Base-by-base conservation (phyloP, 2,888 invertebrate species). In the Seira ritae region DNA sequence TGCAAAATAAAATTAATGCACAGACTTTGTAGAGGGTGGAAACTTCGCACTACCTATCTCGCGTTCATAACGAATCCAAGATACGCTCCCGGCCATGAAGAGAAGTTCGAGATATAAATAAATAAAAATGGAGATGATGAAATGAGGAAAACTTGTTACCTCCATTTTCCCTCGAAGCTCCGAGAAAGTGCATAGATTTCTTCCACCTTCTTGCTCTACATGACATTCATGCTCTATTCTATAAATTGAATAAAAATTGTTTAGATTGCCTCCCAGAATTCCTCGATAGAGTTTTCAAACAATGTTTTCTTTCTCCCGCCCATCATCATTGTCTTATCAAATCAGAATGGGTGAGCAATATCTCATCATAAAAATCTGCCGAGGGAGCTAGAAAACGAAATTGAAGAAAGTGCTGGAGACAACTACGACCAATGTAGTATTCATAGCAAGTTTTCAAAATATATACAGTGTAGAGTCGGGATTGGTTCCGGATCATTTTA, bases 81-180 rank as follows among this genome's bases (percentile, higher is more conserved):
- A 82, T 82, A 10, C 68, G 72, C 82, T 82, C 24, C 19, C 62
- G 77, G 82, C 73, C 77, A 67, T 82, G 71, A 67, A 60, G 71
- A 50, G 17, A 20, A 15, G 60, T n/a, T 60, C 60, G n/a, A 60
- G 17, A 42, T 42, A 42, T 42, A 12, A 42, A 42, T 42, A 42
- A 42, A n/a, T n/a, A n/a, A n/a, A n/a, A 8, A 42, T 42, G 42
- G 42, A 42, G 42, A 42, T 42, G 12, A 42, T n/a, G n/a, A 72
- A 66, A 80, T 70, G 80, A 80, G 74, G 80, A 74, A 76, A 81
- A 70, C 66, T 66, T 75, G 75, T 60, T 75, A 66, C 75, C 70
- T 68, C 68, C 65, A 66, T 74, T 69, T 55, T 69, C 60, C 22
- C 42, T 10, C 4, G 60, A n/a, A 8, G 17, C 37, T 60, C 42